Percentiles rank a stretch among this genome's conserved stretches.
Evolutionary conservation across 1,140 invertebrate genomes (phyloP).

Genomic region (Caenorhabditis elegans): WBcel235 BX284605.5:8527501-8528000

Average conservation of each 20-base stretch:
- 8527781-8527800: not conserved
- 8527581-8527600: not conserved
- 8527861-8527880: not conserved
- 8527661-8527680: constrained; percentile 33
- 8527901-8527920: constrained; percentile 36
- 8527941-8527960: constrained; percentile 63
- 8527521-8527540: not conserved
- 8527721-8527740: not conserved
- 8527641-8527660: not conserved
- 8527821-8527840: not conserved
- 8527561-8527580: not conserved
- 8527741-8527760: not conserved
- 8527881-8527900: constrained; percentile 9
- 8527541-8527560: not conserved
- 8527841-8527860: constrained; percentile 26
- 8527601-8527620: constrained; percentile 3
- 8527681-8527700: constrained; percentile 7
- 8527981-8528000: constrained; percentile 34
- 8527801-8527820: too few species aligned
- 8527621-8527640: constrained; percentile 12
- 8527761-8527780: too few species aligned
- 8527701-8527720: constrained; percentile 6
- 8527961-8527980: constrained; percentile 61
- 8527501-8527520: too few species aligned
- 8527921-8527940: constrained; percentile 60